Conservation (phyloP, 2,797 vertebrate genomes). For the Poecilia velifera region DNA sequence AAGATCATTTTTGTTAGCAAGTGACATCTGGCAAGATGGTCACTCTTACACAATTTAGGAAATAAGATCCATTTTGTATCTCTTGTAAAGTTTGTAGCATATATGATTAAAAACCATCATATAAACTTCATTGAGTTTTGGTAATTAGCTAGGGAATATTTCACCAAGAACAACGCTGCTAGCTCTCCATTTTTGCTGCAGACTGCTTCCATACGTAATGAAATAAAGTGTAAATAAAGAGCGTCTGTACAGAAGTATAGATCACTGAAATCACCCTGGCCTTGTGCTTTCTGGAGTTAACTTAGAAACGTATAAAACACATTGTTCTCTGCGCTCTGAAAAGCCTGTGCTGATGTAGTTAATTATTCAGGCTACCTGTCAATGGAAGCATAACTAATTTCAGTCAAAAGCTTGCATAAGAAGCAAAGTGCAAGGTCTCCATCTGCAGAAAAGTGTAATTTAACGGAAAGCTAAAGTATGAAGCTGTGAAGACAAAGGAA, state of each 20-base stretch:
- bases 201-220: background rate
- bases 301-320: background rate
- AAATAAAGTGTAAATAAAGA: slow-evolving; percentile 2
- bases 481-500: background rate
- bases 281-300: background rate
- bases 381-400: slow-evolving; percentile 15
- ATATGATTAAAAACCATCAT: background rate
- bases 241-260: background rate
- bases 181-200: background rate
- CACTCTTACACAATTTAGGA: background rate
- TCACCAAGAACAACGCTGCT: background rate
- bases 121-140: background rate
- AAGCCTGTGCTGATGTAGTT: background rate
- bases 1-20: background rate
- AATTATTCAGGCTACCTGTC: slow-evolving; percentile 6
- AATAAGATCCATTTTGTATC: background rate
- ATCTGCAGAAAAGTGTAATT: background rate
- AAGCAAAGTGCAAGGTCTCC: slow-evolving; percentile 29
- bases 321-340: background rate
- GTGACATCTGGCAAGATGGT: background rate
- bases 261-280: background rate
- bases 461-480: background rate
- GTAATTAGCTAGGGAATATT: background rate
- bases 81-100: background rate
- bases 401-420: slow-evolving; percentile 12